These are phyloP conservation scores for Chiroxiphia lanceolata DNA, from an alignment of 2,797 vertebrate species.

Conservation along the genomic window DNA sequence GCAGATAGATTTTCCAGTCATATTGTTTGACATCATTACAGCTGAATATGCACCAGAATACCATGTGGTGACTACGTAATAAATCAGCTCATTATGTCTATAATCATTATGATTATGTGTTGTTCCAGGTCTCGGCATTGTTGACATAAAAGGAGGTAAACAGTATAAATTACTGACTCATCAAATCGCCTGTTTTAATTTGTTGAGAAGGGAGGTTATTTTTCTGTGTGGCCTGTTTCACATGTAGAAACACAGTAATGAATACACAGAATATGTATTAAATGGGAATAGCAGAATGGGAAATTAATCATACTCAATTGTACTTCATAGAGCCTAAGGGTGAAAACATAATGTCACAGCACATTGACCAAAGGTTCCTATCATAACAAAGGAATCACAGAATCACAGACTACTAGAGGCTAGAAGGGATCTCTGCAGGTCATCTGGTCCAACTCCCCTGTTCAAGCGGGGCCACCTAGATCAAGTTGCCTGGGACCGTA, in stretches of 20 bases:
- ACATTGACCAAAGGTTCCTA: not conserved
- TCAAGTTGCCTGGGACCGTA: not conserved
- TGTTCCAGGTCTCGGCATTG: slow-evolving; percentile 30
- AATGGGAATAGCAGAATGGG: not conserved
- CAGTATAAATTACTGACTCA: slow-evolving; percentile 57
- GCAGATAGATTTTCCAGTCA: not conserved
- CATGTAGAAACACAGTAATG: not conserved
- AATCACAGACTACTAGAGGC: not conserved
- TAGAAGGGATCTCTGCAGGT: not conserved
- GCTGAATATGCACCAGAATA: slow-evolving; percentile 46
- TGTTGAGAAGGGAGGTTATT: not conserved
- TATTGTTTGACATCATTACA: slow-evolving; percentile 46
- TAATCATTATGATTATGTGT: slow-evolving; percentile 46
- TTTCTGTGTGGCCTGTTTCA: not conserved
- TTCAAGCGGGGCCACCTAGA: not conserved
- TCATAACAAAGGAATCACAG: not conserved
- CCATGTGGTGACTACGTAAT: slow-evolving; percentile 43
- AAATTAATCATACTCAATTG: not conserved
- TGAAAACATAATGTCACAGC: not conserved
- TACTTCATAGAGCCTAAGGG: not conserved
- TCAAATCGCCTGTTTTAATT: slow-evolving; percentile 36
- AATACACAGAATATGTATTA: not conserved
- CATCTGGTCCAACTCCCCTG: not conserved
- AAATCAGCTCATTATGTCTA: slow-evolving; percentile 55
- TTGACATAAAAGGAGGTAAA: slow-evolving; percentile 54